Conservation (phyloP, 2,888 invertebrate species). For the Drosophila stalkeri region DNA sequence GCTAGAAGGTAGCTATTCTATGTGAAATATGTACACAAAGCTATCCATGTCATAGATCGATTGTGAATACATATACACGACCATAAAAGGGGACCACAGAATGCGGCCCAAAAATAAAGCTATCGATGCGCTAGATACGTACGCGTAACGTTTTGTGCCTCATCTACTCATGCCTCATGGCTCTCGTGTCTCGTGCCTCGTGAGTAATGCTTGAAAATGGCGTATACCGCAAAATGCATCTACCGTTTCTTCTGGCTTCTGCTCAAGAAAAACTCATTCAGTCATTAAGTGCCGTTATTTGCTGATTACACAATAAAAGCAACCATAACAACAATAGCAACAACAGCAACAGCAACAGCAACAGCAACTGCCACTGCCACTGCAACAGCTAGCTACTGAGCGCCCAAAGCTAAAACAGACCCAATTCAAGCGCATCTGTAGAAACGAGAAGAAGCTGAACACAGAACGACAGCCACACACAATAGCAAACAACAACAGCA, state of each 20-base stretch:
- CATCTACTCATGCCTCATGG: background rate
- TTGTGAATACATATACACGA: conserved; percentile 20
- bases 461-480: conserved; percentile 53
- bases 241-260: conserved; percentile 39
- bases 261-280: conserved; percentile 75
- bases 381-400: conserved; percentile 55
- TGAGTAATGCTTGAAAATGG: conserved; percentile 62
- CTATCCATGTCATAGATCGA: conserved; percentile 36
- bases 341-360: conserved; percentile 9
- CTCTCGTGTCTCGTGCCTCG: conserved; percentile 65
- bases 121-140: conserved; percentile 61
- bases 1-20: conserved; percentile 12
- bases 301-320: conserved; percentile 84
- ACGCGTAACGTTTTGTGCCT: conserved; percentile 55
- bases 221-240: conserved; percentile 55
- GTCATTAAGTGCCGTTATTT: conserved; percentile 85
- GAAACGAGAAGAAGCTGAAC: conserved; percentile 46
- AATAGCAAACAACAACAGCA: conserved; percentile 20
- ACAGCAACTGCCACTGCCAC: conserved; percentile 16
- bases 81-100: conserved; percentile 56
- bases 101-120: conserved; percentile 70
- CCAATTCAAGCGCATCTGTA: conserved; percentile 75
- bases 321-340: conserved; percentile 56
- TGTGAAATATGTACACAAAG: conserved; percentile 14
- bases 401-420: conserved; percentile 69